A percentile compares a stretch with the other conserved stretches of the same genome.
phyloP scores from a whole-genome alignment of 2,113 vertebrate genomes.

The Datnioides undecimradiatus region DNA sequence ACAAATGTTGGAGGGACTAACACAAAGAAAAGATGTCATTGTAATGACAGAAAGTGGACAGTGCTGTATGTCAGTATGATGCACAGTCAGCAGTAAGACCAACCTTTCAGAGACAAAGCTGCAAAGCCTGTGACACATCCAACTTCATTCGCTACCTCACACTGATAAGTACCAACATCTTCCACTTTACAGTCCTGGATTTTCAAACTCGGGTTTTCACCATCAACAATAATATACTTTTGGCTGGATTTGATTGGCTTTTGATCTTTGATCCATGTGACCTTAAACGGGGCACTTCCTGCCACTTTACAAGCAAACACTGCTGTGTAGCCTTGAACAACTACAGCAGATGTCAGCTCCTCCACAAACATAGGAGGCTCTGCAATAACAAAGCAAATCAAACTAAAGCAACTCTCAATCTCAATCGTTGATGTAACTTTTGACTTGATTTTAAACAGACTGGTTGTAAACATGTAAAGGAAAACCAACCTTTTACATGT shows the following conservation, averaged over 20 bases:
- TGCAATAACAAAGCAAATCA: slow-evolving; percentile 76
- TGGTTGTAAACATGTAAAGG: background rate
- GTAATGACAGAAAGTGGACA: no score
- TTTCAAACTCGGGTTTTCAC: slow-evolving; percentile 83
- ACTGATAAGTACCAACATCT: slow-evolving; percentile 92
- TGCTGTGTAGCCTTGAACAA: slow-evolving; percentile 88
- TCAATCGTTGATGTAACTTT: background rate
- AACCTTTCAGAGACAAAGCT: slow-evolving; percentile 91
- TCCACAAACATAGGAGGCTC: slow-evolving; percentile 89
- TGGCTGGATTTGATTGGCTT: slow-evolving; percentile 89
- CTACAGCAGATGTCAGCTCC: slow-evolving; percentile 84
- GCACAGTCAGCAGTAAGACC: slow-evolving; percentile 58
- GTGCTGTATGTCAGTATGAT: background rate
- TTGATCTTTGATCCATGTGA: slow-evolving; percentile 91
- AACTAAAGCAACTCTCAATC: background rate
- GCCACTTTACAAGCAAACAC: slow-evolving; percentile 87
- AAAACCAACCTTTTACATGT: slow-evolving; percentile 92
- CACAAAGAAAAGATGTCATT: slow-evolving; percentile 55
- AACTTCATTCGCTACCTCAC: slow-evolving; percentile 89
- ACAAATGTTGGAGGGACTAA: slow-evolving; percentile 89
- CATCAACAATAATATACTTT: slow-evolving; percentile 85
- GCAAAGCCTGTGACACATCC: slow-evolving; percentile 88
- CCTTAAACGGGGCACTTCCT: slow-evolving; percentile 89
- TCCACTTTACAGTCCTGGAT: slow-evolving; percentile 87
- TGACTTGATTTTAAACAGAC: background rate